Percentiles rank a stretch among this genome's conserved stretches.
phyloP scores from a whole-genome alignment of 2,888 invertebrate genomes.

The Muschampia plurimacula region DNA sequence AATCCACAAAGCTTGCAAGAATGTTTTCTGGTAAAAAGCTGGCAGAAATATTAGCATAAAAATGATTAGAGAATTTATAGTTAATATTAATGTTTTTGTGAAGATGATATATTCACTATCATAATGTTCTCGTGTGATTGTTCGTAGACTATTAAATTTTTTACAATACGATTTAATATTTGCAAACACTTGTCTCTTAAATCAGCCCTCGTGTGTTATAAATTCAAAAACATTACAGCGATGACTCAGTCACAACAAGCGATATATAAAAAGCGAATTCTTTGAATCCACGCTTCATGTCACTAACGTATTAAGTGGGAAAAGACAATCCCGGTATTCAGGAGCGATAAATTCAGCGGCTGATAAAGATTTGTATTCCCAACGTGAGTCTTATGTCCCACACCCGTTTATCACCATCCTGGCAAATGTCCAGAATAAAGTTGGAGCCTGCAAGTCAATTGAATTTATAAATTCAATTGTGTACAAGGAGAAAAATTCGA shows the following conservation, averaged over 20 bases:
- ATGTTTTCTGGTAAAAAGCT: too few species aligned
- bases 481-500: slow-evolving; percentile 28
- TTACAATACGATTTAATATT: not conserved
- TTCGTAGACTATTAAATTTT: not conserved
- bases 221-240: slow-evolving; percentile 10
- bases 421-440: slow-evolving; percentile 43
- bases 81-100: not conserved
- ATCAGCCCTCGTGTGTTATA: not conserved
- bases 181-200: not conserved
- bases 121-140: not conserved
- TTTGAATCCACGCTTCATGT: slow-evolving; percentile 28
- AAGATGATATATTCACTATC: too few species aligned
- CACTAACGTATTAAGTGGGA: slow-evolving; percentile 27
- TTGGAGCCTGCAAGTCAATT: slow-evolving; percentile 44
- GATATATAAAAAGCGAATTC: slow-evolving; percentile 30
- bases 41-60: not conserved
- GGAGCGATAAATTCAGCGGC: slow-evolving; percentile 37
- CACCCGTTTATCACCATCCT: slow-evolving; percentile 43
- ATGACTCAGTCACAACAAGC: slow-evolving; percentile 28
- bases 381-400: slow-evolving; percentile 40
- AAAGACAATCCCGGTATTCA: slow-evolving; percentile 41
- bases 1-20: not conserved
- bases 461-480: slow-evolving; percentile 36
- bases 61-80: not conserved
- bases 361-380: slow-evolving; percentile 43